These are phyloP conservation scores for Calidris pygmaea DNA, from an alignment of 2,113 vertebrate genomes.

Conservation along the genomic window DNA sequence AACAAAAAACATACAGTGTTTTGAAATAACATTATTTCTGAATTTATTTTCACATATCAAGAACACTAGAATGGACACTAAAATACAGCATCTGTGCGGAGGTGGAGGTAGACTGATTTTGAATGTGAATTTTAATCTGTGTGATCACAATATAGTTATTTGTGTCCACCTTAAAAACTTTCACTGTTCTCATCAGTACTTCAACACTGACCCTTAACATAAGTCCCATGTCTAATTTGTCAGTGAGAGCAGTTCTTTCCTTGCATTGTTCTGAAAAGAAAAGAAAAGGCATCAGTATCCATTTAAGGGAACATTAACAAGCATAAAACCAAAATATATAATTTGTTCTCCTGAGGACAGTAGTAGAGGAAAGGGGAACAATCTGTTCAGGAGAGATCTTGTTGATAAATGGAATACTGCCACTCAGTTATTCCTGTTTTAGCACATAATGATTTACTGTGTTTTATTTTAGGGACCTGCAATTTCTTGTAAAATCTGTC, in stretches of 20 bases:
- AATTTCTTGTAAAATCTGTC: not conserved
- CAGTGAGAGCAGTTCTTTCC: not conserved
- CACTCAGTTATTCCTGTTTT: not conserved
- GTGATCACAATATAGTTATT: not conserved
- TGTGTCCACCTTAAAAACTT: not conserved
- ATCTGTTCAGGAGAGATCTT: not conserved
- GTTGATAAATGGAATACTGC: not conserved
- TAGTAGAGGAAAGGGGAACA: not conserved
- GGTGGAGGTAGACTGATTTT: not conserved
- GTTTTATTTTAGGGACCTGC: not conserved
- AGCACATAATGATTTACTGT: conserved; percentile 14
- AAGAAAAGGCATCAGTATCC: not conserved
- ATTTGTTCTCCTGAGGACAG: not conserved
- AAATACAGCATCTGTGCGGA: not conserved
- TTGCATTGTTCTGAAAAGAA: conserved; percentile 13
- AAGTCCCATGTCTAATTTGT: not conserved
- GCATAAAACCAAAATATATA: not conserved
- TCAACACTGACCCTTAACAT: not conserved
- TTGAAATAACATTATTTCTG: not conserved
- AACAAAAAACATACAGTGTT: not conserved
- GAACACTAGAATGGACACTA: not conserved
- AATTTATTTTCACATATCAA: not conserved
- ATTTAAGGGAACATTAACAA: not conserved
- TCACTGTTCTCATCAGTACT: not conserved
- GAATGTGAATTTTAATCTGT: not conserved